Conservation (phyloP, 2,888 invertebrate genomes). For the Cenopis cana region DNA sequence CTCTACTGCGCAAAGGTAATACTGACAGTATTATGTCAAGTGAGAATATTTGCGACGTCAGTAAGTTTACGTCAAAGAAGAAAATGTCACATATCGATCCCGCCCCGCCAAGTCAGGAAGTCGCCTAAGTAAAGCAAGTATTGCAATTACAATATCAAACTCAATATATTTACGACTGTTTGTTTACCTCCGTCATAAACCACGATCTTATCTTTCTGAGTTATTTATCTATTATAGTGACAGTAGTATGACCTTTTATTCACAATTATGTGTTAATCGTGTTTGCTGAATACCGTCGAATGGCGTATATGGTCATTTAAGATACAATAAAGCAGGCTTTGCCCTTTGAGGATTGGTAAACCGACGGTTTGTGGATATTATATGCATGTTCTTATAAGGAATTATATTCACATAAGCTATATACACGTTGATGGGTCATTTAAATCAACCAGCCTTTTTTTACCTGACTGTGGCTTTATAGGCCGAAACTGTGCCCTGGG, state of each 20-base stretch:
- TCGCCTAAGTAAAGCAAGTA: no score
- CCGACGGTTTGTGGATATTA: neutral
- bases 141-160: neutral
- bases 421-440: neutral
- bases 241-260: conserved; percentile 51
- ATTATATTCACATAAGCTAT: neutral
- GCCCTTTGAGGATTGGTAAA: neutral
- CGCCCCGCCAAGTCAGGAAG: no score
- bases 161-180: conserved; percentile 6
- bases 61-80: no score
- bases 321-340: conserved; percentile 3
- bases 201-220: conserved; percentile 11
- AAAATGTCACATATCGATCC: no score
- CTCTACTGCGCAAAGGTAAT: no score
- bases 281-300: conserved; percentile 3
- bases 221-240: conserved; percentile 9
- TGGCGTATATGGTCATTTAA: conserved; percentile 23
- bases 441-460: no score
- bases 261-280: conserved; percentile 60
- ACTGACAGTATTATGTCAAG: no score
- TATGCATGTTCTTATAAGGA: neutral
- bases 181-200: conserved; percentile 17
- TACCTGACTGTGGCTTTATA: no score
- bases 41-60: no score
- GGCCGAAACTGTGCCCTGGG: no score